A percentile compares a stretch with the other conserved stretches of the same genome.
Conservation (phyloP, 2,113 vertebrate genomes). For the Notothenia rossii region DNA sequence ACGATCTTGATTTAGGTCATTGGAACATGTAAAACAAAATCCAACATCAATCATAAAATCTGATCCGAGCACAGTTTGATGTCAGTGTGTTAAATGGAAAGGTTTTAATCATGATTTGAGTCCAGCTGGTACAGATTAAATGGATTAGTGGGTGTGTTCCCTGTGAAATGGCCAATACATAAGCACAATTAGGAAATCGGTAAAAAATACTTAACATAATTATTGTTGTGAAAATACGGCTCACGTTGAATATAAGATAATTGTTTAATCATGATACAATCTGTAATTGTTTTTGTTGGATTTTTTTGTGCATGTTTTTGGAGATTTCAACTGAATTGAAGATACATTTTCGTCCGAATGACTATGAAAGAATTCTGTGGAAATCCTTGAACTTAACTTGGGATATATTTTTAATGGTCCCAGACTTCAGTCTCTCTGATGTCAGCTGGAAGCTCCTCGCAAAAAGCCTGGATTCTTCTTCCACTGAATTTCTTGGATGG, state of each 20-base stretch:
- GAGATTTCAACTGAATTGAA: neutral
- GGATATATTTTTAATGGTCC: constrained; percentile 68
- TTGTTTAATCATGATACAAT: neutral
- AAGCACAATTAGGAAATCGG: neutral
- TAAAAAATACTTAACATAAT: neutral
- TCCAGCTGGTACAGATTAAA: neutral
- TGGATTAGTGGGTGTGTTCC: neutral
- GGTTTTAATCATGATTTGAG: neutral
- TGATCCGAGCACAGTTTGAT: neutral
- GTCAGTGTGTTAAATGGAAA: neutral
- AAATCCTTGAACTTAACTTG: constrained; percentile 47
- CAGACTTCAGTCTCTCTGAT: constrained; percentile 63
- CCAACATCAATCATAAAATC: neutral
- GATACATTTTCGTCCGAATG: neutral
- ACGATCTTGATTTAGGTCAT: neutral
- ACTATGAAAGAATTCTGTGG: constrained; percentile 5
- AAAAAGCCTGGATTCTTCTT: constrained; percentile 46
- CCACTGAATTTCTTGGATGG: constrained; percentile 57
- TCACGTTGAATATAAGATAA: neutral
- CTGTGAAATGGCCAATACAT: neutral
- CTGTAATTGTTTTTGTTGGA: neutral
- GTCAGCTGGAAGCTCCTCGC: constrained; percentile 65
- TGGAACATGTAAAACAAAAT: neutral
- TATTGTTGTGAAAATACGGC: neutral
- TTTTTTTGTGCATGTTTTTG: neutral